Base-by-base conservation (phyloP, 2,888 invertebrate species). In the Pandemis corylana region DNA sequence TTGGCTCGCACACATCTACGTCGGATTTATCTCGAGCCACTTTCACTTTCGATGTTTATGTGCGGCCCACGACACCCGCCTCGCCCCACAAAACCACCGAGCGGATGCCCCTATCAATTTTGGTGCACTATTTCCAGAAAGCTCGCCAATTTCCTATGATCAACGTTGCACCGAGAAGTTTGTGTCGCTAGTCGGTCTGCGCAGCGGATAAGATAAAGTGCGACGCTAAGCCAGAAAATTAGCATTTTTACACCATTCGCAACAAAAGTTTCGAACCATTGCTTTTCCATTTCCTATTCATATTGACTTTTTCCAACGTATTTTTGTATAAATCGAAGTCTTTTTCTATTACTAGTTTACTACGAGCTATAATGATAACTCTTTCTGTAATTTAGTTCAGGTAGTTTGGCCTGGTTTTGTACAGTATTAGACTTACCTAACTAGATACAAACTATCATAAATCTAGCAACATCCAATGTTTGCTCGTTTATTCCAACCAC, bases 21-120 rank as follows among this genome's bases (percentile, higher is more conserved):
- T 80, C 77, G 82, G 83, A 83, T 85, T 85, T 82, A 77, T 77
- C 79, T 81, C 74, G 75, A 80, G 77, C 82, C 82, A 84, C 85
- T 85, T 83, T 85, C 80, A 69, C 77, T 82, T 82, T 82, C 80
- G 76, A 81, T 82, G 82, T 81, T 80, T 79, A 81, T 80, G 80
- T 77, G 77, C 76, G 70, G 69, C 69, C 71, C 75, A 71, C 66
- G 66, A 46, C 63, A 71, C 69, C 68, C 61, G 62, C 53, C 69
- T 64, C 71, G 62, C 64, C 51, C 41, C 72, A 44, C 68, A 41
- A 69, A 76, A 59, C 41, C 73, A 56, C 71, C 68, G 42, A 66
- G 9, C 65, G 67, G 67, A 53, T 67, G 66, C 49, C 66, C 66
- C 66, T 66, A 68, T 53, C 44, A 10, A 64, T 66, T 75, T 72